Base-by-base conservation (phyloP, 2,888 invertebrate species). In the Cerastoderma edule region DNA sequence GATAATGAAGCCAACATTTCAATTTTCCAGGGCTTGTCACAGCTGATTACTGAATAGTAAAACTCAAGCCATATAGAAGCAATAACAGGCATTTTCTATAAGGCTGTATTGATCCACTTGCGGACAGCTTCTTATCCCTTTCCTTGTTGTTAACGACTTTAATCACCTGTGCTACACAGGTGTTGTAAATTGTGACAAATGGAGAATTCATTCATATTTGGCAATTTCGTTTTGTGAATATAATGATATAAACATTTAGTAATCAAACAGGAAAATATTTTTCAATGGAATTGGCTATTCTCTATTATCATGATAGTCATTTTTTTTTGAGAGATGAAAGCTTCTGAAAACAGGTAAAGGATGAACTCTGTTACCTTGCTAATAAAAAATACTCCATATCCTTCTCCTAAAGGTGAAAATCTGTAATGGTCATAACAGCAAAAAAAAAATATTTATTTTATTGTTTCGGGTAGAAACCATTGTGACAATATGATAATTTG, bases 1-100 rank as follows among this genome's bases (percentile, higher is more conserved):
- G 19, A 19, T 19, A 46, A 46, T 46, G n/a, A 46, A 46, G n/a
- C 16, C 16, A n/a, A 46, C 46, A 16, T n/a, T 46, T 46, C n/a
- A 46, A 46, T 46, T 46, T 46, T 46, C 46, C 46, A 46, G 46
- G n/a, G 46, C 46, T 46, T 46, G 46, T 46, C 46, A 46, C 46
- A 46, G 46, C 19, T 46, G n/a, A n/a, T n/a, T n/a, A n/a, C n/a
- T 46, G 16, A 46, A 46, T 19, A 2, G 16, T 24, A 53, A 2
- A 54, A 24, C 16, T 54, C 54, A 54, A 5, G 13, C 53, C 53
- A 2, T 22, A 3, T 53, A 57, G 16, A 57, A 57, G 32, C 19
- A 32, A 33, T 28, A 33, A 57, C 32, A 28, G 57, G 2, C 24
- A 53, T 53, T 53, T 53, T 5, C 53, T 24, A 53, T 2, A 24